phyloP scores from a whole-genome alignment of 2,113 vertebrate species.

The Zingel zingel region DNA sequence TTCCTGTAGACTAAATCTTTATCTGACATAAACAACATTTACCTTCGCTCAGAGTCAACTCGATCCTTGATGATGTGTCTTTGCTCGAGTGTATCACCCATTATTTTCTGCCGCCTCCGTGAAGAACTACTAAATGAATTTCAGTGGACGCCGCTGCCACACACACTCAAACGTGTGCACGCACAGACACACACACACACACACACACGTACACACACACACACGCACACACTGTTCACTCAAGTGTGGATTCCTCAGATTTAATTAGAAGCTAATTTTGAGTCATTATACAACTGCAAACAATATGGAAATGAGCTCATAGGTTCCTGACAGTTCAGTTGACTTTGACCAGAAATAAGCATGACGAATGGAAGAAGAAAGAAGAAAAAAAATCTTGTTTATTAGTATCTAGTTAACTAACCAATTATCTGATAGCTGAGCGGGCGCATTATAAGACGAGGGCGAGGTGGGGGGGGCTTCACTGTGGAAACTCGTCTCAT shows the following conservation, averaged over 20 bases:
- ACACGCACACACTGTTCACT: conserved; percentile 61
- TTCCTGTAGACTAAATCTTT: conserved; percentile 12
- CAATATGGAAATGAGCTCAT: conserved; percentile 81
- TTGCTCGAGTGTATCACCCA: conserved; percentile 42
- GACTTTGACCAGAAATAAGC: conserved; percentile 69
- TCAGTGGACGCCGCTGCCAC: conserved; percentile 32
- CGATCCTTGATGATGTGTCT: conserved; percentile 41
- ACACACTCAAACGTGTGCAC: not conserved
- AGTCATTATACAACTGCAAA: conserved; percentile 83
- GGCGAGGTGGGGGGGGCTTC: conserved; percentile 12
- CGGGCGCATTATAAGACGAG: conserved; percentile 18
- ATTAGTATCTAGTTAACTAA: conserved; percentile 55
- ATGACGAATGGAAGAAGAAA: conserved; percentile 52
- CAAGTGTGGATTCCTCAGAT: conserved; percentile 80
- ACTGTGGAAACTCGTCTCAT: conserved; percentile 10
- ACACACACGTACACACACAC: conserved; percentile 42
- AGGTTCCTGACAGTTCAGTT: conserved; percentile 74
- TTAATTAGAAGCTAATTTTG: conserved; percentile 84
- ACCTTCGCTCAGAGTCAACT: conserved; percentile 45
- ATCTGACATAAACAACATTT: conserved; percentile 33
- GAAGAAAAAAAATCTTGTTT: conserved; percentile 39
- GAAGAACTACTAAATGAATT: conserved; percentile 66
- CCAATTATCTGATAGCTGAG: conserved; percentile 63
- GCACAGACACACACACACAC: not conserved
- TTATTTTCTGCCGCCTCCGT: conserved; percentile 61